Percentiles rank a stretch among this genome's conserved stretches.
Evolutionary conservation across 2,113 vertebrate species (phyloP).

Genomic region (Embiotoca jacksoni): DNA sequence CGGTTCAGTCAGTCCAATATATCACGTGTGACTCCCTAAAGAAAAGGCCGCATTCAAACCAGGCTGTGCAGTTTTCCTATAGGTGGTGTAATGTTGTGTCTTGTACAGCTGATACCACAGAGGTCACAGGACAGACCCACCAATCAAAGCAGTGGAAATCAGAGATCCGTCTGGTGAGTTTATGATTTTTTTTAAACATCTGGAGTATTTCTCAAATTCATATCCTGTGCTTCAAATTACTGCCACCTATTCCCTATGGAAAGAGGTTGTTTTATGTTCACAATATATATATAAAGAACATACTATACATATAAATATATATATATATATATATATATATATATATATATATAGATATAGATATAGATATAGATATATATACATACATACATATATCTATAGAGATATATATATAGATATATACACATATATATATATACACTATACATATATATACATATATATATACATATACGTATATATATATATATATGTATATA

Average conservation of each 20-base stretch:
- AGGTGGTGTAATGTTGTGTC: background rate
- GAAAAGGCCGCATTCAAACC: conserved; percentile 18
- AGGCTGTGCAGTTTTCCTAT: conserved; percentile 2
- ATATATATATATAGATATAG: too few relatives aligned
- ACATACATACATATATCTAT: too few relatives aligned
- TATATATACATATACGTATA: too few relatives aligned
- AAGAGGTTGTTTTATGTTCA: conserved; percentile 3
- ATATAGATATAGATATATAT: too few relatives aligned
- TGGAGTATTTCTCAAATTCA: conserved; percentile 5
- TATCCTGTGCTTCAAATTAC: background rate
- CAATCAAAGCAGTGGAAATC: background rate
- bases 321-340: too few relatives aligned
- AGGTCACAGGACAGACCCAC: conserved; percentile 6
- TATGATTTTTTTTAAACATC: conserved; percentile 7
- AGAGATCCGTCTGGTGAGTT: background rate
- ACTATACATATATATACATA: too few relatives aligned
- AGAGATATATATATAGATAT: too few relatives aligned
- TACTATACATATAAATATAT: too few relatives aligned
- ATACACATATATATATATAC: too few relatives aligned
- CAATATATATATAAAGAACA: background rate
- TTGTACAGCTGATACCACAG: background rate
- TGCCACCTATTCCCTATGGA: background rate
- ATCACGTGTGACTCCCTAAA: conserved; percentile 37
- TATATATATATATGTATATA: too few relatives aligned
- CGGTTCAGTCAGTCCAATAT: conserved; percentile 46